Conservation (phyloP, 1,140 invertebrate species). For the Dufourea novaeangliae region DNA sequence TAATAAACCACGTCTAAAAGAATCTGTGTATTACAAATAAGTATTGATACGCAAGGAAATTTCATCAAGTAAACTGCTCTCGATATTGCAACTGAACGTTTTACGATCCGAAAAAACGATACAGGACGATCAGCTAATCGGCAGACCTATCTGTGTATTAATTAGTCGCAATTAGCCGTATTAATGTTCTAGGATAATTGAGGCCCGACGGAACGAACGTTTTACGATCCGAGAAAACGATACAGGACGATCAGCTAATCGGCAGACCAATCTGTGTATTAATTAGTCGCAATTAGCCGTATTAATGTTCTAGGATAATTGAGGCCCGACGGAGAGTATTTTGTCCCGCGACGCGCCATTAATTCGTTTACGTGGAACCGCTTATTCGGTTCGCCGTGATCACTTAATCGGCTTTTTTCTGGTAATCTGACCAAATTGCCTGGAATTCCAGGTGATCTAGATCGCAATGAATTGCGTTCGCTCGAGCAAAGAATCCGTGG, state of each 20-base stretch:
- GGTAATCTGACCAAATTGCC: background rate
- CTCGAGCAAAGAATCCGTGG: background rate
- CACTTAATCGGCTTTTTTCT: background rate
- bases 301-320: conserved; percentile 23
- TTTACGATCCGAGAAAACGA: background rate
- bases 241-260: background rate
- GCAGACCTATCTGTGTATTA: background rate
- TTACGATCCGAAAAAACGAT: background rate
- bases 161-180: conserved; percentile 27
- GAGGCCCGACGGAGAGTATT: background rate
- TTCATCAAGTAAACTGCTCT: background rate
- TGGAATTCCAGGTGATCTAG: background rate
- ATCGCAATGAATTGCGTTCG: background rate
- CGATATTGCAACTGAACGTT: background rate
- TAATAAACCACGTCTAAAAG: background rate
- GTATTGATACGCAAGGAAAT: background rate
- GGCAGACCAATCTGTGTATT: background rate
- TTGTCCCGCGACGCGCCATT: conserved; percentile 12
- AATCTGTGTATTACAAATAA: background rate
- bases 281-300: conserved; percentile 30
- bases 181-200: conserved; percentile 25
- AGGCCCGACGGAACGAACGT: background rate
- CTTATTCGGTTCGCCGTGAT: conserved; percentile 4
- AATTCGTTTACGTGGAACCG: conserved; percentile 12
- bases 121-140: background rate